These are phyloP conservation scores for Aelia acuminata DNA, from an alignment of 2,888 invertebrate genomes.

Conservation along the genomic window DNA sequence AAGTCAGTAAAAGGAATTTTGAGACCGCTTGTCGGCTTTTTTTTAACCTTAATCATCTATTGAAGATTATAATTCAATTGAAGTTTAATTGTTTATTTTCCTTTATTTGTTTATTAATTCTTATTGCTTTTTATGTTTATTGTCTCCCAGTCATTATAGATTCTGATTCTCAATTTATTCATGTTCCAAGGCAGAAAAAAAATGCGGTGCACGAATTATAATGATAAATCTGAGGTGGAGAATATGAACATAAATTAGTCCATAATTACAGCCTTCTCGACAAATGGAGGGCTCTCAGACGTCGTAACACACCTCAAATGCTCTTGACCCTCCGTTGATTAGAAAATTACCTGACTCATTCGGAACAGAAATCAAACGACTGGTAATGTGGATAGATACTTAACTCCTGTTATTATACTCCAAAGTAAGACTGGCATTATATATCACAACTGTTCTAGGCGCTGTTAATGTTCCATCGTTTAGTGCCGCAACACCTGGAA, in stretches of 20 bases:
- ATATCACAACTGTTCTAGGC: neutral
- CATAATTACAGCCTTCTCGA: neutral
- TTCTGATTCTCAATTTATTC: no score
- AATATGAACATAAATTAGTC: neutral
- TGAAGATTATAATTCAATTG: no score
- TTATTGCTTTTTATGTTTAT: no score
- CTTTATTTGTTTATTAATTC: no score
- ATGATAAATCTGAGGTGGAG: no score
- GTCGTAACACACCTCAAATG: neutral
- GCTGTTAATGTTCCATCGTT: neutral
- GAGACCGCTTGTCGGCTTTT: no score
- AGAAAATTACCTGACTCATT: slow-evolving; percentile 27
- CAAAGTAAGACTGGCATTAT: neutral
- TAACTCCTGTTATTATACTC: neutral
- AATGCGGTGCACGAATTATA: no score
- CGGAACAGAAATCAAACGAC: slow-evolving; percentile 3
- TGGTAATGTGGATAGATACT: neutral
- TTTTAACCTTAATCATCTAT: no score
- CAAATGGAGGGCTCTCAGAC: neutral
- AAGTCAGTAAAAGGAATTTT: no score
- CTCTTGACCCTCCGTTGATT: neutral
- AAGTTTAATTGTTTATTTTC: no score
- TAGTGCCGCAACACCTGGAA: neutral
- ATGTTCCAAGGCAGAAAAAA: no score
- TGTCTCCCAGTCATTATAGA: no score